Evolutionary conservation across 1,140 invertebrate genomes (phyloP), one percentile per base, ranked within the genome.

Genomic region (Coenobita brevimanus): DNA sequence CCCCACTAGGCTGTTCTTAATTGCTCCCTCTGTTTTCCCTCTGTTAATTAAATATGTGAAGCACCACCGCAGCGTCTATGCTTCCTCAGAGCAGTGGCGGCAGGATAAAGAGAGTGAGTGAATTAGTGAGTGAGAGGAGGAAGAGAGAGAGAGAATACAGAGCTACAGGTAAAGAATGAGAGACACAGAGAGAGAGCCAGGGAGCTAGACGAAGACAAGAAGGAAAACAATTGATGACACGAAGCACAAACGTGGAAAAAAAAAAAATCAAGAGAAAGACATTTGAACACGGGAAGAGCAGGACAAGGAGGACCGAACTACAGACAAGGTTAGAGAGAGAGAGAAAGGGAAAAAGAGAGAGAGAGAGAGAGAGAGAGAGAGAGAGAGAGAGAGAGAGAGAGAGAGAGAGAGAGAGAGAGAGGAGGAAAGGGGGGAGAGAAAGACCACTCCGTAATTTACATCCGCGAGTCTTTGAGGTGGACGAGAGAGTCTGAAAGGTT

Each of bases 401-500:
- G 43, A 17, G 43, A 76, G 76, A 36, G 76, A 41, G 46, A 30
- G 46, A 33, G 76, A 27, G 76, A 60, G 54, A 36, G 54, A 80
- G 76, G n/a, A 50, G 2, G 75, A 78, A 27, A 15, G 75, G 15
- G 75, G 30, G 75, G 46, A n/a, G n/a, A 41, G 30, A 41, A 54
- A 2, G 33, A 10, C 17, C 38, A 27, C 17, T 46, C 38, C 38
- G 82, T 84, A 73, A 84, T 84, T 84, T 84, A 84, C 82, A 84
- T 84, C 50, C 17, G 50, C 50, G 27, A 27, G 50, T 36, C 69
- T 85, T 85, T 85, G 82, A 85, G 57, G 82, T 64, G 73, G 82
- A 75, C 71, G 71, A 75, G 50, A 60, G 50, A 27, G 82, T 78
- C 60, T 78, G 82, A 85, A 78, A 78, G 82, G 71, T 76, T 78